Conservation (phyloP, 2,797 vertebrate species). For the Takifugu rubripes region DNA sequence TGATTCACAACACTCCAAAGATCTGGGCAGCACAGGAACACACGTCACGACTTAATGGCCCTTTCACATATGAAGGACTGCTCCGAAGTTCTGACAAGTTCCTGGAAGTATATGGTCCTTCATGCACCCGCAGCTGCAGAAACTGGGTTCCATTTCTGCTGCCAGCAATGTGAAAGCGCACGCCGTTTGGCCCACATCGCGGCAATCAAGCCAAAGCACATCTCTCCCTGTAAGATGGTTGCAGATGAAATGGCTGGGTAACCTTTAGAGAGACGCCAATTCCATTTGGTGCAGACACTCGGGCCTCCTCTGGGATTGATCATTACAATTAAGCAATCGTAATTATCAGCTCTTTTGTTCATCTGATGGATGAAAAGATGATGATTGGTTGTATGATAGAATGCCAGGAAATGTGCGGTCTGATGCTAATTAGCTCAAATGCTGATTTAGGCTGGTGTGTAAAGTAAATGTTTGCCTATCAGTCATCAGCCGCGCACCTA, state of each 20-base stretch:
- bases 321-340: not conserved
- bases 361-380: not conserved
- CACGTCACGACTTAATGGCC: too few species aligned
- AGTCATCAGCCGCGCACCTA: not conserved
- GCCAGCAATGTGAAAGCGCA: too few species aligned
- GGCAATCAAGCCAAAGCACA: too few species aligned
- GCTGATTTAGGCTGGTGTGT: not conserved
- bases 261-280: not conserved
- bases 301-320: not conserved
- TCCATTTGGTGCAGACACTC: not conserved
- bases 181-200: too few species aligned
- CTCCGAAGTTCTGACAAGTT: too few species aligned
- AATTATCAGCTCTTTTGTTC: not conserved
- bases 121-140: too few species aligned
- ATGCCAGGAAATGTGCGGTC: not conserved
- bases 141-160: too few species aligned
- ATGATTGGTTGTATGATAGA: not conserved
- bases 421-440: not conserved
- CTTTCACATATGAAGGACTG: too few species aligned
- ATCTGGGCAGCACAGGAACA: too few species aligned
- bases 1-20: too few species aligned
- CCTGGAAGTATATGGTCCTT: too few species aligned
- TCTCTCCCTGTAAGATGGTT: not conserved
- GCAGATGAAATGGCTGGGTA: not conserved
- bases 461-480: not conserved